A percentile compares a stretch with the other conserved stretches of the same genome.
phyloP scores from a whole-genome alignment of 2,113 vertebrate species.

The Zosterops borbonicus region DNA sequence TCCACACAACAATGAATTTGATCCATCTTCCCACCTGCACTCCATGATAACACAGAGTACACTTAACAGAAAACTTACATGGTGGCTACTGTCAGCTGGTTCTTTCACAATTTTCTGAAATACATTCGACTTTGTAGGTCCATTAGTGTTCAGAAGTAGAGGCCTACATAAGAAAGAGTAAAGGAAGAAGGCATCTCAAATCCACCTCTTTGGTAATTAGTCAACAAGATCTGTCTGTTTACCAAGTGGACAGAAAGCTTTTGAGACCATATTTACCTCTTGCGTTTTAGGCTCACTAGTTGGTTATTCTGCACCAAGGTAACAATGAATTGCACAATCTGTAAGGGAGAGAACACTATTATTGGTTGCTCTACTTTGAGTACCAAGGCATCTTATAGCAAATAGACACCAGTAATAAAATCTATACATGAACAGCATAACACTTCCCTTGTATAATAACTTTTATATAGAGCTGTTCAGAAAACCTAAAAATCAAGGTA shows the following conservation, averaged over 20 bases:
- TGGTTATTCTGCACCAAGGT: constrained; percentile 94
- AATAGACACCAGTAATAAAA: background rate
- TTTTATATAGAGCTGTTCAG: background rate
- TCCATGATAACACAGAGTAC: background rate
- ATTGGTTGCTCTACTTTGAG: background rate
- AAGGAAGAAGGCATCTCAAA: background rate
- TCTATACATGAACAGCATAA: background rate
- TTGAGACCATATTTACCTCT: constrained; percentile 79
- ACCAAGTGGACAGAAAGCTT: background rate
- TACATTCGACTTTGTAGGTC: constrained; percentile 86
- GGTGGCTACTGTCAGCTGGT: constrained; percentile 78
- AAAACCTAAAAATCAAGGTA: background rate
- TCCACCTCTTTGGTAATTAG: background rate
- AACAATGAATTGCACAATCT: constrained; percentile 97
- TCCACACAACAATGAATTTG: fast-evolving
- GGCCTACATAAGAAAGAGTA: constrained; percentile 72
- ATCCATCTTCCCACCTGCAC: background rate
- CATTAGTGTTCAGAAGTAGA: constrained; percentile 88
- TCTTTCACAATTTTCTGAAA: constrained; percentile 92
- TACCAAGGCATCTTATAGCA: background rate
- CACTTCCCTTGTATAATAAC: background rate
- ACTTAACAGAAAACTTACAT: constrained; percentile 63
- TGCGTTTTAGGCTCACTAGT: constrained; percentile 91
- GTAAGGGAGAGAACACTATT: background rate
- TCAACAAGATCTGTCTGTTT: background rate